Percentiles rank a stretch among this genome's conserved stretches.
Evolutionary conservation across 2,113 vertebrate genomes (phyloP).

Genomic region (Scortum barcoo): DNA sequence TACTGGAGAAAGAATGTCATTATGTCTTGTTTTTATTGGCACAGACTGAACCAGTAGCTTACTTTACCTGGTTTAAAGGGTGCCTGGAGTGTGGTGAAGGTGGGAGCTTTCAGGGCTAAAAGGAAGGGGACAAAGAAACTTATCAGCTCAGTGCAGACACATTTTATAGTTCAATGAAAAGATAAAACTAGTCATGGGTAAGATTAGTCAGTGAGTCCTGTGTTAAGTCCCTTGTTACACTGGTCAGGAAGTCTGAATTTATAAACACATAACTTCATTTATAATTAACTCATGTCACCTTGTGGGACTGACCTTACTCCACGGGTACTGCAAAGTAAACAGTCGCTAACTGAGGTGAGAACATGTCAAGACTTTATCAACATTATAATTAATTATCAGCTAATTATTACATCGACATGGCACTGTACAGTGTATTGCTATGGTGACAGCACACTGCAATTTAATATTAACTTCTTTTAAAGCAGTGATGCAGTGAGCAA

Average conservation of each 20-base stretch:
- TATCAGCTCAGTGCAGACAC: conserved; percentile 10
- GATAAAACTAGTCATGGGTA: background rate
- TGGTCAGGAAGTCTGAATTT: background rate
- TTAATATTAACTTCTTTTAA: background rate
- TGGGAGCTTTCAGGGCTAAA: background rate
- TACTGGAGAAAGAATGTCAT: background rate
- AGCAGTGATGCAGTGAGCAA: conserved; percentile 1
- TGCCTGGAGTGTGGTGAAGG: accelerated
- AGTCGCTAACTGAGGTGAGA: background rate
- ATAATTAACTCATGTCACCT: background rate
- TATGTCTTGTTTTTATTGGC: background rate
- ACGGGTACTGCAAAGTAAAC: background rate
- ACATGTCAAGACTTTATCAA: background rate
- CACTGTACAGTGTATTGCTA: background rate
- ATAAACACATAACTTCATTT: background rate
- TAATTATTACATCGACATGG: background rate
- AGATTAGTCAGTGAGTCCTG: background rate
- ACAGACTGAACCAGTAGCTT: background rate
- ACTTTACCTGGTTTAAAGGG: conserved; percentile 12
- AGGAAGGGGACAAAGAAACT: background rate
- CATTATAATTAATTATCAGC: background rate
- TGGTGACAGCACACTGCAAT: background rate
- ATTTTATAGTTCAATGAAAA: conserved; percentile 12
- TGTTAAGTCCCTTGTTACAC: background rate
- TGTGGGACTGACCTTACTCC: background rate